Evolutionary conservation across 2,797 vertebrate genomes (phyloP), one percentile per base, ranked within the genome.

Genomic region (Sebastes oblongus): DNA sequence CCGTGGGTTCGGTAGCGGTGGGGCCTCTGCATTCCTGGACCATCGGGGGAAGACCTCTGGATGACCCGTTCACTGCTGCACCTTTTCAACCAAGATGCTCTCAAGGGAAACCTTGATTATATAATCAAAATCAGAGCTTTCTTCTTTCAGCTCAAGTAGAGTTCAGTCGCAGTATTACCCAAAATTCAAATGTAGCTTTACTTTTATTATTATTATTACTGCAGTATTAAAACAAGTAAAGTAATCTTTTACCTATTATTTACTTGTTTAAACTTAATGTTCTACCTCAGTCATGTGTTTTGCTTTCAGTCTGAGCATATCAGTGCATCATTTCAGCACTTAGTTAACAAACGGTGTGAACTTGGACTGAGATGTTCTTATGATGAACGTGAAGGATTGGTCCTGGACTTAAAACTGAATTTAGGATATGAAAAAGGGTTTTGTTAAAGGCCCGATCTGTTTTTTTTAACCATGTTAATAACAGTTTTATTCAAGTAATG

Each of bases 1-100:
- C 97, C 0, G 91, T 97, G 32, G 96, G 96, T 3, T 98, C 98
- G 0, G 96, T 98, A 8, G 96, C 97, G 0, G 94, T 98, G 6
- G 93, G 94, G 24, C 95, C 98, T 0, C 94, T 97, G 67, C 94
- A 96, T 78, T 96, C 96, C 73, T 96, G 96, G 95, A 94, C 90
- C 60, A 87, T 95, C 11, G 94, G 92, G 14, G 92, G 93, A n/a
- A 68, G 86, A 70, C 56, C 90, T 14, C 83, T 92, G 56, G 86
- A 84, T 4, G 97, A 98, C 80, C 97, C 97, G 0, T 98, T 98
- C 20, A 80, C 95, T 4, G 92, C 95, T 0, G 97, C 97, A 0
- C 97, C 97, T 6, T 97, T 97, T 81, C 97, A 96, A 73, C 94
- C 96, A 12, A 90, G 96, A 94, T 95, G 90, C 84, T 88, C 88